phyloP scores from a whole-genome alignment of 2,888 invertebrate genomes.

The Drosophila maculinotata region DNA sequence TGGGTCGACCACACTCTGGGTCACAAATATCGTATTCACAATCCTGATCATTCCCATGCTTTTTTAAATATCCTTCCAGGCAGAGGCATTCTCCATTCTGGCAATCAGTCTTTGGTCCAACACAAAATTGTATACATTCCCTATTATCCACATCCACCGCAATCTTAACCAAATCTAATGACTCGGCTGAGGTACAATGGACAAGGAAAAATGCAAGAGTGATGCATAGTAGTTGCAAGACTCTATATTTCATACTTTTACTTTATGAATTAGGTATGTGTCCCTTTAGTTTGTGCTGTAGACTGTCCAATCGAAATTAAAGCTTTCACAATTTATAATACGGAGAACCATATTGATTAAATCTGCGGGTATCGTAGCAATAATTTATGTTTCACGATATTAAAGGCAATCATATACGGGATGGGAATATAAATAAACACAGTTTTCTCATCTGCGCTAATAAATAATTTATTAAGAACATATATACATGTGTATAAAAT shows the following conservation, averaged over 20 bases:
- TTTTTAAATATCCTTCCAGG: neutral
- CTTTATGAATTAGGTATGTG: too few species aligned
- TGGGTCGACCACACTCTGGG: neutral
- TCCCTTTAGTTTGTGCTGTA: neutral
- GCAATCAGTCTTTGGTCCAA: neutral
- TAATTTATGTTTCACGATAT: neutral
- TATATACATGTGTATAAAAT: too few species aligned
- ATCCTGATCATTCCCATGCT: neutral
- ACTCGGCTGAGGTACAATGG: neutral
- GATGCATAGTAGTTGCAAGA: neutral
- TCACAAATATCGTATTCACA: neutral
- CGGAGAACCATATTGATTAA: neutral
- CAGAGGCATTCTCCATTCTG: neutral
- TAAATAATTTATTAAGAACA: neutral
- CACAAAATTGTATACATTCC: neutral
- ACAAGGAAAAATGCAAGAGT: neutral
- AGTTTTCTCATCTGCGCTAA: neutral
- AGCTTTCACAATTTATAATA: neutral
- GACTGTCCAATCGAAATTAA: neutral
- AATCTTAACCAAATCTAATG: neutral
- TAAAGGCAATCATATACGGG: neutral
- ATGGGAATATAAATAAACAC: neutral
- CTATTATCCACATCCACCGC: neutral
- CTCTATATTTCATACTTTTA: neutral
- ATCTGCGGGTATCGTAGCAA: neutral